phyloP scores from a whole-genome alignment of 2,797 vertebrate species.

The Chloroceryle inda region DNA sequence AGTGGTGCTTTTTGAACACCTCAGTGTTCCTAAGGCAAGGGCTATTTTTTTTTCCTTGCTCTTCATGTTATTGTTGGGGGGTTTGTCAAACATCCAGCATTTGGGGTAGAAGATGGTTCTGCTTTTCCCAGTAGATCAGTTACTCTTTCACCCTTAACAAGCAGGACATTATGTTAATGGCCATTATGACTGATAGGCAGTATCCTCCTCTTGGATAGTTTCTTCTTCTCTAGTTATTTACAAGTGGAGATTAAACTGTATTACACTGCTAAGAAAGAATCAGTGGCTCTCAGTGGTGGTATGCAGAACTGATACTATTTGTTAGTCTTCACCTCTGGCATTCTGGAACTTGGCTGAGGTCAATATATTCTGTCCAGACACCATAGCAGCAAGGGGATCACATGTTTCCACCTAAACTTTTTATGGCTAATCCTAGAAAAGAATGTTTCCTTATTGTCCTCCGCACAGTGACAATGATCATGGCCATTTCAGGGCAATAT shows the following conservation, averaged over 20 bases:
- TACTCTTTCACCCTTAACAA: background rate
- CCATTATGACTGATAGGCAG: background rate
- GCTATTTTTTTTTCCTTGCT: rapidly evolving
- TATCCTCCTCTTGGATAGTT: background rate
- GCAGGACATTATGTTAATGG: background rate
- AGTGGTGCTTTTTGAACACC: background rate
- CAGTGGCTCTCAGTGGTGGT: background rate
- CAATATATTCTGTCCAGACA: background rate
- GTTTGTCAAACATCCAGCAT: background rate
- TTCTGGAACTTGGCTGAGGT: background rate
- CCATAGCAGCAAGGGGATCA: background rate
- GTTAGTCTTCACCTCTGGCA: background rate
- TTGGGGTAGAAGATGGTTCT: background rate
- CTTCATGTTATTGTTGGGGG: background rate
- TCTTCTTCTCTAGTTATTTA: background rate
- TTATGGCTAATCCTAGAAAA: background rate
- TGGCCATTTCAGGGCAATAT: background rate
- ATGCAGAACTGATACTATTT: background rate
- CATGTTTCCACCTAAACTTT: background rate
- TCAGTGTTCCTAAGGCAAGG: background rate
- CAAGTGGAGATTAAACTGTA: background rate
- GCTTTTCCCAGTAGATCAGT: background rate
- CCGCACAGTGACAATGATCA: background rate
- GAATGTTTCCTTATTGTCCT: background rate
- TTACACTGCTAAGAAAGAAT: background rate